Base-by-base conservation (phyloP, 1,140 invertebrate genomes). In the Drosophila hydei region DNA sequence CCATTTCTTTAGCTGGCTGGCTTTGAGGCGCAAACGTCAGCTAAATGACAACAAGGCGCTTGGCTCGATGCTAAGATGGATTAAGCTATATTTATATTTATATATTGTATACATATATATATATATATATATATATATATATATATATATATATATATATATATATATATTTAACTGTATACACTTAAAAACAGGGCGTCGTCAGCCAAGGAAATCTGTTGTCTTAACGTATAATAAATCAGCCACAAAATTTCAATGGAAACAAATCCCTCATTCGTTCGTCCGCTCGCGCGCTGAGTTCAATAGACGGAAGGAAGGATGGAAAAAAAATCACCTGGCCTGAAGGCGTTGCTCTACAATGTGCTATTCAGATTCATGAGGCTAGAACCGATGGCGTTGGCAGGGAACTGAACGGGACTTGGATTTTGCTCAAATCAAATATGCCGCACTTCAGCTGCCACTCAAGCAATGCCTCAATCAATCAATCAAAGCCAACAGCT, bases 171-270 rank as follows among this genome's bases (percentile, higher is more conserved):
- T 9, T 23, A 36, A 9, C 8, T 23, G 18, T 48, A 21, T 30
- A 30, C 30, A 48, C 19, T 25, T 50, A 38, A 50, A 23, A 12
- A 3, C 30, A 38, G 27, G 19, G 14, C 67, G 72, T 60, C 55
- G 62, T 47, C 40, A 62, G 54, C 61, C 42, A 61, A 61, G 64
- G 30, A 85, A 85, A 87, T 87, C 80, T 87, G 81, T 85, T 85
- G 81, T 80, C 81, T 87, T 87, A 85, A 87, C 81, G 83, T 77
- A 85, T 85, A 85, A 87, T 85, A 85, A 85, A 80, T 85, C 81
- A 85, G 80, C 80, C 73, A 43, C 81, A 85, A 77, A 58, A 73
- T 85, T 85, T 85, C 73, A 85, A 84, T 84, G 69, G 38, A 42
- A 42, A 42, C 38, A 42, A 42, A 42, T 36, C 30, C 9, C 12